These are phyloP conservation scores for Eumacrocentrus americanus DNA, from an alignment of 2,888 invertebrate genomes.

Conservation along the genomic window DNA sequence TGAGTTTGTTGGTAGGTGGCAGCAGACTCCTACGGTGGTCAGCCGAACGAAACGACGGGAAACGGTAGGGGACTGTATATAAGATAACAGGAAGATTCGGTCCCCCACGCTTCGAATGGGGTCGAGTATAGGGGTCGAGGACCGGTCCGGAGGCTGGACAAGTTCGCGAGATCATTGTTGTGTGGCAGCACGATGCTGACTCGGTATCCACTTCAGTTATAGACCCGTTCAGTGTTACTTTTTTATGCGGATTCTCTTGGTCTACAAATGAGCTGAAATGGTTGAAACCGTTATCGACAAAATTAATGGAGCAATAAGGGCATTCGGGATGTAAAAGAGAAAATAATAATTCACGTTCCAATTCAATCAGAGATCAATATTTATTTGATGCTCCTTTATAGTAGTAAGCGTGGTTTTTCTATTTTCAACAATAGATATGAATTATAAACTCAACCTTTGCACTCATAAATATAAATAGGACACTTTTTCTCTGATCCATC, in stretches of 20 bases:
- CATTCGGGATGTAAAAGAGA: constrained; percentile 28
- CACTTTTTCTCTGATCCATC: constrained; percentile 40
- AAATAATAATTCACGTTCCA: constrained; percentile 31
- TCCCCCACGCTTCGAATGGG: neutral
- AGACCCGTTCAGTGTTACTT: neutral
- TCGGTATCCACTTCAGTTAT: too few relatives aligned
- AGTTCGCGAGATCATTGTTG: constrained; percentile 29
- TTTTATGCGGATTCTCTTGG: too few relatives aligned
- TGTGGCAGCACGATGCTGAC: constrained; percentile 52
- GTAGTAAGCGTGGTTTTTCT: constrained; percentile 59
- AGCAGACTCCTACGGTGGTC: constrained; percentile 8
- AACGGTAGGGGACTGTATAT: neutral
- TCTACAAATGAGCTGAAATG: too few relatives aligned
- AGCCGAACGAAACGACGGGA: neutral
- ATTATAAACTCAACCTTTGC: constrained; percentile 42
- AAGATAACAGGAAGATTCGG: neutral
- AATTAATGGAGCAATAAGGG: too few relatives aligned
- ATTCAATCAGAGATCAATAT: constrained; percentile 59
- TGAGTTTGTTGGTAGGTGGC: constrained; percentile 15
- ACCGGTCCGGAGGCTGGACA: constrained; percentile 30
- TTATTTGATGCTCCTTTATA: constrained; percentile 60
- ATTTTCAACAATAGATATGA: constrained; percentile 56
- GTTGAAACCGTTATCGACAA: too few relatives aligned
- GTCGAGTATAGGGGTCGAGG: constrained; percentile 19
- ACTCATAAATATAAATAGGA: constrained; percentile 51